phyloP scores from a whole-genome alignment of 2,113 vertebrate genomes.

The Colossoma macropomum region DNA sequence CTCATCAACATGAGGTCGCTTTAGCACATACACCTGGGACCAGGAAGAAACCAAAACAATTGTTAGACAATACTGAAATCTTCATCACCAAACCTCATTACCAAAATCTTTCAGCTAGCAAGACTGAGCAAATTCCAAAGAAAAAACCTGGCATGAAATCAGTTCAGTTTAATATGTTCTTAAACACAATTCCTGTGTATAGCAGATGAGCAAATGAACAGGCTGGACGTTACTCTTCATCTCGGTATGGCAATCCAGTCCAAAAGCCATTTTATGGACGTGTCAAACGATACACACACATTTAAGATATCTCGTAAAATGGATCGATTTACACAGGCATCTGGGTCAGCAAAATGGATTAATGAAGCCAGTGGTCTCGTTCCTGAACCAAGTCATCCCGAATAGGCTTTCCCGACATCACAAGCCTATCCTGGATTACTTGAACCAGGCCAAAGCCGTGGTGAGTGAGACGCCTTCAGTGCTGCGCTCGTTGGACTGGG shows the following conservation, averaged over 20 bases:
- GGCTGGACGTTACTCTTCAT: conserved; percentile 25
- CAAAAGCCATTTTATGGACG: conserved; percentile 27
- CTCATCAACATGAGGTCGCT: conserved; percentile 93
- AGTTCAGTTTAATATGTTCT: neutral
- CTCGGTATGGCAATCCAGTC: neutral
- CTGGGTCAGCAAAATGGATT: conserved; percentile 32
- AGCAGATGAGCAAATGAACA: conserved; percentile 26
- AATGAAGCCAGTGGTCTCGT: conserved; percentile 68
- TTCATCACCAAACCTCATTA: neutral
- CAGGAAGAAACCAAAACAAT: conserved; percentile 21
- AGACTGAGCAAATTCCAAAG: neutral
- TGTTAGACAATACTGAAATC: neutral
- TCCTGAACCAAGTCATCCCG: conserved; percentile 94
- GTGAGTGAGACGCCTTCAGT: conserved; percentile 46
- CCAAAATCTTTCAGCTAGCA: too few species aligned
- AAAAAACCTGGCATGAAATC: neutral
- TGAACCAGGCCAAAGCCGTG: conserved; percentile 87
- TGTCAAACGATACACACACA: conserved; percentile 8
- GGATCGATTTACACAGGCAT: conserved; percentile 31
- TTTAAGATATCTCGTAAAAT: conserved; percentile 46
- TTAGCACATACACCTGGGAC: conserved; percentile 91
- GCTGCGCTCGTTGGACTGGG: conserved; percentile 51
- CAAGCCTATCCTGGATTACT: conserved; percentile 99
- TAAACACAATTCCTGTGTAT: neutral
- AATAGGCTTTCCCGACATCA: conserved; percentile 89